phyloP scores from a whole-genome alignment of 2,797 vertebrate species.

The Allochrocebus solatus region DNA sequence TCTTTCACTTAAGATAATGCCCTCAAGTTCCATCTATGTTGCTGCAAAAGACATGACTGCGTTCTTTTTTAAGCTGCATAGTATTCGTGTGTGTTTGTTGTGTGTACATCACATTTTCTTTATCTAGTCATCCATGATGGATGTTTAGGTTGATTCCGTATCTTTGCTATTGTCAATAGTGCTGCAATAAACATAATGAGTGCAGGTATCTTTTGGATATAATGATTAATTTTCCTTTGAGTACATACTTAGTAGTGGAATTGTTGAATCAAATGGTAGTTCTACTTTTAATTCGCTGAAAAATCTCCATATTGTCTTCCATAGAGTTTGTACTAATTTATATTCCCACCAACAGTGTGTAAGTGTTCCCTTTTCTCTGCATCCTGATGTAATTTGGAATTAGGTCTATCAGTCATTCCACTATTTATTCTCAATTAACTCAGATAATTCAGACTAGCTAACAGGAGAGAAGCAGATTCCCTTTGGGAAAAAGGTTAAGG shows the following conservation, averaged over 20 bases:
- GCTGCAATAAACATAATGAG: background rate
- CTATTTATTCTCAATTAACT: background rate
- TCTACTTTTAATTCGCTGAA: background rate
- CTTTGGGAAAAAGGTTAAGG: background rate
- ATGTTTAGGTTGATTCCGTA: background rate
- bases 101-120: background rate
- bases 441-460: background rate
- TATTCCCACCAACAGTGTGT: background rate
- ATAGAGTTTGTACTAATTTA: background rate
- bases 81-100: background rate
- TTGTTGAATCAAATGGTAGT: background rate
- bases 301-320: background rate
- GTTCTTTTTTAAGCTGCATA: background rate
- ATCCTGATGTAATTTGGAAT: background rate
- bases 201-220: background rate
- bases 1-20: background rate
- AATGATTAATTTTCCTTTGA: background rate
- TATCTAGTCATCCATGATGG: background rate
- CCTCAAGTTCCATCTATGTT: background rate
- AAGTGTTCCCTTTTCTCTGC: background rate
- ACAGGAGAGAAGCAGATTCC: background rate
- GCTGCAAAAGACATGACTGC: background rate
- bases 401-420: background rate
- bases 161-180: background rate
- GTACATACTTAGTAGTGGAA: background rate